Base-by-base conservation (phyloP, 2,888 invertebrate species). In the Mythimna lalbum region DNA sequence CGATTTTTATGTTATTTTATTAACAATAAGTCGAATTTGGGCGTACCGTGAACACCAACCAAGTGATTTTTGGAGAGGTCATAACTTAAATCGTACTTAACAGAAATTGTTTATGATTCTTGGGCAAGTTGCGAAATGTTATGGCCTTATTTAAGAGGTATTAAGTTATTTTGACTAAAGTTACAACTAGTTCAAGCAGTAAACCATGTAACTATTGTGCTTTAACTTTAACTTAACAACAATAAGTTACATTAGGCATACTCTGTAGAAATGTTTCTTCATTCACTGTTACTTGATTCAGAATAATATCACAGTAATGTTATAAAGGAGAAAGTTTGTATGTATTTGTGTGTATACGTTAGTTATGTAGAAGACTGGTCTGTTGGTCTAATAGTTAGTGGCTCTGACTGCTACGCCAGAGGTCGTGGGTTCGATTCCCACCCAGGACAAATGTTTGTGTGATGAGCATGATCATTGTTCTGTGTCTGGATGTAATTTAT, bases 11-110 rank as follows among this genome's bases (percentile, higher is more conserved):
- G 50, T 55, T 80, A 64, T 56, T 73, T 79, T 66, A 80, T 65
- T 72, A 63, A 80, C 67, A 63, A 63, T 72, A 36, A 23, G n/a
- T 12, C 49, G 23, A 23, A 63, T 76, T 76, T 79, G 76, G 80
- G 68, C 36, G 62, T 53, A 73, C 56, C 55, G 62, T 76, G 56
- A 65, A 62, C 33, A 60, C 31, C 33, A 27, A 17, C 47, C 39
- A 63, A 76, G 64, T 63, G 65, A 65, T 68, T 68, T 78, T 72
- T 65, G 63, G 67, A 55, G 23, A 59, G 33, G 57, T 53, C 21
- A 19, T 76, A 55, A 63, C 59, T 69, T 79, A 57, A 53, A 36
- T 23, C 61, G 12, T 65, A 39, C 59, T 49, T 76, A 57, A 62
- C 17, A 36, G 36, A 17, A 1, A 27, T 12, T 74, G 12, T 63